These are phyloP conservation scores for Myocastor coypus DNA, from an alignment of 2,113 vertebrate genomes.

Conservation along the genomic window DNA sequence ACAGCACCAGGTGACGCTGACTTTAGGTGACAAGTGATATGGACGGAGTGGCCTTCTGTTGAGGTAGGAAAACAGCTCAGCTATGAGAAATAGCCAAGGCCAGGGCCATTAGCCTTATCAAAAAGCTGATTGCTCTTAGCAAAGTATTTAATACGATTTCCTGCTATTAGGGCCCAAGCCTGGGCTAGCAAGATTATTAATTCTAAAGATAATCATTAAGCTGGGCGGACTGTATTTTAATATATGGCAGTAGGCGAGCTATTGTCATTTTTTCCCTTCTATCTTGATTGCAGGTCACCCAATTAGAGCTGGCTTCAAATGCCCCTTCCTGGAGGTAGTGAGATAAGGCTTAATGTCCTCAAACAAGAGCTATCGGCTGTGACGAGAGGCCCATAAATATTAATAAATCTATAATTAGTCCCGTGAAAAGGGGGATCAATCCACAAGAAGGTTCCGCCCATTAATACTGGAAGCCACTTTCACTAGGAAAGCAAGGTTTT, in stretches of 20 bases:
- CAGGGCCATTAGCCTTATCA: constrained; percentile 81
- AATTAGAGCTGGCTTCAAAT: constrained; percentile 81
- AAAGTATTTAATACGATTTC: constrained; percentile 82
- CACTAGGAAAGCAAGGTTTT: constrained; percentile 60
- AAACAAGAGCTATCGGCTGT: constrained; percentile 83
- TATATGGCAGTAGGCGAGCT: constrained; percentile 77
- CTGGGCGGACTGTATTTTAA: constrained; percentile 77
- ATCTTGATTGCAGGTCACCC: constrained; percentile 82
- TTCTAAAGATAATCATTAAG: constrained; percentile 84
- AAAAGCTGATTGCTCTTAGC: constrained; percentile 81
- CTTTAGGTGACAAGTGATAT: constrained; percentile 46
- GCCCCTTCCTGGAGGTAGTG: constrained; percentile 76
- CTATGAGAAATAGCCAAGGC: constrained; percentile 67
- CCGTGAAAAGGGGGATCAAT: constrained; percentile 82
- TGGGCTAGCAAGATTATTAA: constrained; percentile 82
- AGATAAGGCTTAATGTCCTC: constrained; percentile 86
- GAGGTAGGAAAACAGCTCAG: constrained; percentile 51
- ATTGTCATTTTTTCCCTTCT: constrained; percentile 82
- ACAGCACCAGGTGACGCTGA: constrained; percentile 18
- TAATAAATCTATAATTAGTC: constrained; percentile 88
- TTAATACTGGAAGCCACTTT: constrained; percentile 68
- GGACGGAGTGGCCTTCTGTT: constrained; percentile 43
- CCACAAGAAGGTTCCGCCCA: constrained; percentile 72
- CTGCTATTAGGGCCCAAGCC: constrained; percentile 78
- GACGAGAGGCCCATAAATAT: constrained; percentile 86